Conservation (phyloP, 2,113 vertebrate species). For the Ptychochromis oligacanthus region DNA sequence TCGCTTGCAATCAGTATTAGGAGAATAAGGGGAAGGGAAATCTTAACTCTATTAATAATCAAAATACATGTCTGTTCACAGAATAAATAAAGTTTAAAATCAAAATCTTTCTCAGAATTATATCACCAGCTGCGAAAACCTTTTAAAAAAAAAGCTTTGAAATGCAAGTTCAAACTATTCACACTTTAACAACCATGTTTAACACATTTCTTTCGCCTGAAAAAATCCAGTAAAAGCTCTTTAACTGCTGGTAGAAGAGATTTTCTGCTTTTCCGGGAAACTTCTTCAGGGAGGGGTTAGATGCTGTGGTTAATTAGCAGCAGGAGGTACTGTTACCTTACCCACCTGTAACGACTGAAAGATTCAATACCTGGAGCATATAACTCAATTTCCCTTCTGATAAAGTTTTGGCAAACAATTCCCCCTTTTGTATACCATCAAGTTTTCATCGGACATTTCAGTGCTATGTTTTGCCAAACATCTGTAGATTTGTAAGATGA, state of each 20-base stretch:
- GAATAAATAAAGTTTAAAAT: not conserved
- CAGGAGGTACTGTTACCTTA: not conserved
- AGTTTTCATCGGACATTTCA: not conserved
- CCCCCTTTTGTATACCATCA: not conserved
- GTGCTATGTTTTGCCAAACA: not conserved
- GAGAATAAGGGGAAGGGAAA: not conserved
- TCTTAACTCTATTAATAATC: not conserved
- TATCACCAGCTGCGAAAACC: not conserved
- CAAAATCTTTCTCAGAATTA: not conserved
- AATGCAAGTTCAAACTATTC: not conserved
- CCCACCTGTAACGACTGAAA: not conserved
- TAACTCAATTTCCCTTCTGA: not conserved
- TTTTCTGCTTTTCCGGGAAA: not conserved
- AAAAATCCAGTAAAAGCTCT: not conserved
- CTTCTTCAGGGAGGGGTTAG: not conserved
- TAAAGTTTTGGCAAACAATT: not conserved
- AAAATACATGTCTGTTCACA: not conserved
- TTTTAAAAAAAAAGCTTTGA: not conserved
- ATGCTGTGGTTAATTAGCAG: not conserved
- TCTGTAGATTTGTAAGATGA: not conserved
- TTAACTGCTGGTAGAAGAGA: not conserved
- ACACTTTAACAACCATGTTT: rapidly evolving
- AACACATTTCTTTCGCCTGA: not conserved
- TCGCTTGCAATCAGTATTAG: not conserved
- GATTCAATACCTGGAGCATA: not conserved